Percentiles rank a stretch among this genome's conserved stretches.
These are phyloP conservation scores for Drosophila emarginata DNA, from an alignment of 2,888 invertebrate species.

Conservation along the genomic window DNA sequence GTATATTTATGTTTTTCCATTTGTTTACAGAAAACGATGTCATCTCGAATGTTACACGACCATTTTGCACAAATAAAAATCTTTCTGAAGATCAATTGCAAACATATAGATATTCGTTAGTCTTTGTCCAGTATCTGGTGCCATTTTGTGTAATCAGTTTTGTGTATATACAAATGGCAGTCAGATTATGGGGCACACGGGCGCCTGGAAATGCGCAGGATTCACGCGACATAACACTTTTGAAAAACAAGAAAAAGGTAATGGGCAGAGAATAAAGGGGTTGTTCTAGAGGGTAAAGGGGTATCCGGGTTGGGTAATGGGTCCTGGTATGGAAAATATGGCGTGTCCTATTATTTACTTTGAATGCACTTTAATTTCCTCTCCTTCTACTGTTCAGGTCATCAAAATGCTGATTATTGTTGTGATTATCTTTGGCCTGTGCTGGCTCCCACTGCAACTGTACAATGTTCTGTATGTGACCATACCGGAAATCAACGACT, in stretches of 20 bases:
- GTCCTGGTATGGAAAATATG: neutral
- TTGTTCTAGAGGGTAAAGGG: too few species aligned
- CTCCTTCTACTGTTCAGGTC: slow-evolving; percentile 84
- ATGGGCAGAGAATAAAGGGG: neutral
- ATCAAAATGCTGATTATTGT: slow-evolving; percentile 95
- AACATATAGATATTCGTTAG: slow-evolving; percentile 83
- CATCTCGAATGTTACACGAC: slow-evolving; percentile 81
- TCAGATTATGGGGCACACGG: slow-evolving; percentile 90
- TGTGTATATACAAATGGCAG: slow-evolving; percentile 91
- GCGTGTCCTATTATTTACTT: slow-evolving; percentile 18
- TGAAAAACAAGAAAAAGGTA: slow-evolving; percentile 93
- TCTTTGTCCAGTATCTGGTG: slow-evolving; percentile 88
- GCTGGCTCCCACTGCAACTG: slow-evolving; percentile 91
- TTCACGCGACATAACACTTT: slow-evolving; percentile 89
- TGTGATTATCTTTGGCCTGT: slow-evolving; percentile 90
- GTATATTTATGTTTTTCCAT: neutral
- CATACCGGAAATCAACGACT: slow-evolving; percentile 88
- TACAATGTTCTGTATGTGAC: slow-evolving; percentile 89
- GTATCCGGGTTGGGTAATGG: too few species aligned
- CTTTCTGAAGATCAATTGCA: slow-evolving; percentile 83
- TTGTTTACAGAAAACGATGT: slow-evolving; percentile 70
- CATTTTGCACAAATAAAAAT: slow-evolving; percentile 84
- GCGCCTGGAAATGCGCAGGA: slow-evolving; percentile 92
- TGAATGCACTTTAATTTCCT: slow-evolving; percentile 13
- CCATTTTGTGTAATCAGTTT: slow-evolving; percentile 92